These are phyloP conservation scores for Hassar affinis DNA, from an alignment of 2,113 vertebrate species.

Conservation along the genomic window DNA sequence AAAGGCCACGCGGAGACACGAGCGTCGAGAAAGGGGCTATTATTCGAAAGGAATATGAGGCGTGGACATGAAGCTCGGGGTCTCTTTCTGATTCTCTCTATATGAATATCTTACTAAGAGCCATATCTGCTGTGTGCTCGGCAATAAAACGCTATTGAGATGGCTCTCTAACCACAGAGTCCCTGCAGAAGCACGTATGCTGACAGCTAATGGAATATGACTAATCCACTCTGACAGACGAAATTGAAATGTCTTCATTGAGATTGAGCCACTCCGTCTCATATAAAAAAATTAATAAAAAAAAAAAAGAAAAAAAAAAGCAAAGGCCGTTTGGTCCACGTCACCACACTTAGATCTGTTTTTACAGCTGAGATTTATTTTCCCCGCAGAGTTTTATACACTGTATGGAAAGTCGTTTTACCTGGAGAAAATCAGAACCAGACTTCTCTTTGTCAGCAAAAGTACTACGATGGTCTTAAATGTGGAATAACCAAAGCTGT, in stretches of 20 bases:
- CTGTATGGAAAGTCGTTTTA: neutral
- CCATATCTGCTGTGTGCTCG: constrained; percentile 36
- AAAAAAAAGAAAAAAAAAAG: constrained; percentile 6
- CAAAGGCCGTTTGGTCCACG: constrained; percentile 14
- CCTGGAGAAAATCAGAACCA: neutral
- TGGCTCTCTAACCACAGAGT: constrained; percentile 4
- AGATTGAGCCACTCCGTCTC: constrained; percentile 28
- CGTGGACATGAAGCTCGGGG: neutral
- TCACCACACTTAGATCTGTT: neutral
- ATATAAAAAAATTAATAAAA: neutral
- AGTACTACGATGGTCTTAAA: neutral
- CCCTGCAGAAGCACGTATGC: constrained; percentile 34
- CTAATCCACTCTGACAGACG: constrained; percentile 72
- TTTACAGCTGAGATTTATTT: neutral
- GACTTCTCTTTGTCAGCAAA: neutral
- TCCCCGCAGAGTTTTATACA: neutral
- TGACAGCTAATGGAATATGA: constrained; percentile 70
- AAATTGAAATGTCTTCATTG: constrained; percentile 65
- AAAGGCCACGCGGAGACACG: constrained; percentile 33
- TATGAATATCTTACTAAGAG: constrained; percentile 21
- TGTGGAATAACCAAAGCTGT: neutral
- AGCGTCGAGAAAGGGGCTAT: neutral
- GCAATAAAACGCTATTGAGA: constrained; percentile 40
- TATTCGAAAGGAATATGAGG: constrained; percentile 11
- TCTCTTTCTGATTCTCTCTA: neutral